A percentile compares a stretch with the other conserved stretches of the same genome.
phyloP scores from a whole-genome alignment of 2,113 vertebrate genomes.

The Cephalopholis sonnerati region DNA sequence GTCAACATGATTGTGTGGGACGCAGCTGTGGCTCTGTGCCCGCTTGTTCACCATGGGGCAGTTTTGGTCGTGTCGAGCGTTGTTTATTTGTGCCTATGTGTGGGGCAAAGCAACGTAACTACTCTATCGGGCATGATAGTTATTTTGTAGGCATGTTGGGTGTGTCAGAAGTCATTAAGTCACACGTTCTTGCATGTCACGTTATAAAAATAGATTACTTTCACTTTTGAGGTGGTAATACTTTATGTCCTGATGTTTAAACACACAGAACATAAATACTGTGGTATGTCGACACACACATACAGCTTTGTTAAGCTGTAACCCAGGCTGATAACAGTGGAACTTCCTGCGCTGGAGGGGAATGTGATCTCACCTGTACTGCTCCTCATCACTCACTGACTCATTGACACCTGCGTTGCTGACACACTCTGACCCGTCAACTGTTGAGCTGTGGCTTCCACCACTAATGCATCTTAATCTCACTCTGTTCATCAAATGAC shows the following conservation, averaged over 20 bases:
- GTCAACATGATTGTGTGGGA: constrained; percentile 54
- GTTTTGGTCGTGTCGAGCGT: constrained; percentile 33
- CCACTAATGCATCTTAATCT: constrained; percentile 44
- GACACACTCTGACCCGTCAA: constrained; percentile 43
- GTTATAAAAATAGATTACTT: constrained; percentile 43
- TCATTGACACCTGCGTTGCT: constrained; percentile 55
- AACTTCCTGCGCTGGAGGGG: constrained; percentile 25
- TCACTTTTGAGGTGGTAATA: constrained; percentile 24
- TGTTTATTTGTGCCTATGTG: constrained; percentile 64
- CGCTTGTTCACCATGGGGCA: constrained; percentile 64
- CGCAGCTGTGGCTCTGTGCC: constrained; percentile 74
- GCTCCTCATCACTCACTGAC: constrained; percentile 43
- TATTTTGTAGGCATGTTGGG: constrained; percentile 77
- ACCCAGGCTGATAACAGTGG: constrained; percentile 33
- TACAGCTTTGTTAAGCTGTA: background rate
- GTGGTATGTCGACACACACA: background rate
- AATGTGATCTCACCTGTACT: constrained; percentile 58
- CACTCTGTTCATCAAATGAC: constrained; percentile 36
- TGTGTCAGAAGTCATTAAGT: constrained; percentile 73
- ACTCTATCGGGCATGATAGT: constrained; percentile 56
- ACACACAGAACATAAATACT: background rate
- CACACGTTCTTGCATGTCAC: constrained; percentile 12
- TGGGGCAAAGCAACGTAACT: constrained; percentile 42
- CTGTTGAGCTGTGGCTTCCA: constrained; percentile 21
- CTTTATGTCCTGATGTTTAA: constrained; percentile 12